These are phyloP conservation scores for Hipposideros larvatus DNA, from an alignment of 2,797 vertebrate genomes.

Conservation along the genomic window DNA sequence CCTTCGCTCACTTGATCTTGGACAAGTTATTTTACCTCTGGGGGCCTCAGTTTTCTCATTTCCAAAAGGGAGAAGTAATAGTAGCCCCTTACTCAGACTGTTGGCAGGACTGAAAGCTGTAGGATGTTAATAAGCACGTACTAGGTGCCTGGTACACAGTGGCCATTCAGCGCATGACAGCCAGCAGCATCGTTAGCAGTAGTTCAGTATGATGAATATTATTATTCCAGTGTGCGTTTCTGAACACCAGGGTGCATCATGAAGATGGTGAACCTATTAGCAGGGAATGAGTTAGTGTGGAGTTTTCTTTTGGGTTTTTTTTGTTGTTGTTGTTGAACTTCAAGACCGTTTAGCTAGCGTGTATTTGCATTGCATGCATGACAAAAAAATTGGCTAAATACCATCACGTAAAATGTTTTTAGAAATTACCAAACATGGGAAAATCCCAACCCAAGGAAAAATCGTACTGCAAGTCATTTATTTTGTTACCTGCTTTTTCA, in stretches of 20 bases:
- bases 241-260: not conserved
- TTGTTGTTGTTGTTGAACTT: not conserved
- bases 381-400: not conserved
- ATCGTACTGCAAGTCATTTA: not conserved
- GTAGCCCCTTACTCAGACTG: not conserved
- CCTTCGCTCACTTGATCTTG: not conserved
- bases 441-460: not conserved
- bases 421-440: not conserved
- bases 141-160: fast-evolving
- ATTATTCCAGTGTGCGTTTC: not conserved
- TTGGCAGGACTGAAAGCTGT: not conserved
- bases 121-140: too few relatives aligned
- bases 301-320: not conserved
- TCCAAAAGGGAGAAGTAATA: not conserved
- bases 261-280: not conserved
- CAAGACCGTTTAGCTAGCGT: not conserved
- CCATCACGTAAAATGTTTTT: not conserved
- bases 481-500: not conserved
- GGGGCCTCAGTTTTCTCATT: not conserved
- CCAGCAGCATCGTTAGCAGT: not conserved
- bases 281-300: not conserved
- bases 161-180: not conserved
- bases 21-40: not conserved
- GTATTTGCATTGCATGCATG: not conserved
- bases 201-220: not conserved